Percentiles rank a stretch among this genome's conserved stretches.
Conservation (phyloP, 2,888 invertebrate genomes). For the Rhagonycha lutea region DNA sequence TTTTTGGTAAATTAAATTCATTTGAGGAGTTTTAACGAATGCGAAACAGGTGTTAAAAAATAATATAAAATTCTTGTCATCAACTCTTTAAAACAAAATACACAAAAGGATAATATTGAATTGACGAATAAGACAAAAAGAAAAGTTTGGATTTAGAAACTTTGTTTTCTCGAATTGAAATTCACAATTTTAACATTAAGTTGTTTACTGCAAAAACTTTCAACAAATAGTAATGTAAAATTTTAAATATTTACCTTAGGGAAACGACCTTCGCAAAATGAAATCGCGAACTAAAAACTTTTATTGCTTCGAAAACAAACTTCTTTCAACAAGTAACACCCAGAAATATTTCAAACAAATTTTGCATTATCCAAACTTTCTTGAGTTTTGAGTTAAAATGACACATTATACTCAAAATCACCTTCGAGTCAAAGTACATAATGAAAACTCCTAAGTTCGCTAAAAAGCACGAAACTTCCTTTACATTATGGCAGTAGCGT, state of each 20-base stretch:
- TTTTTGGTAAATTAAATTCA: no score
- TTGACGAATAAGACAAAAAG: background rate
- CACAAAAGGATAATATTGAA: no score
- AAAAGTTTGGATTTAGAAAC: background rate
- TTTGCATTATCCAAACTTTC: background rate
- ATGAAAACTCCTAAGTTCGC: background rate
- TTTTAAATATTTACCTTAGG: background rate
- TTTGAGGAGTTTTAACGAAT: no score
- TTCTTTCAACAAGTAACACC: background rate
- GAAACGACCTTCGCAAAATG: background rate
- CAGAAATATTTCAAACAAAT: background rate
- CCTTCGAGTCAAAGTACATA: background rate
- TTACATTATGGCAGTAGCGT: background rate
- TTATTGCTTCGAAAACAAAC: background rate
- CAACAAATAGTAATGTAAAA: background rate
- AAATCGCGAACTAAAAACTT: background rate
- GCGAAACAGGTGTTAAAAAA: no score
- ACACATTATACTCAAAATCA: background rate
- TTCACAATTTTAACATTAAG: background rate
- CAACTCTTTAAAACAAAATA: no score
- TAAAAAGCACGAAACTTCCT: background rate
- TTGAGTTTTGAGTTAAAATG: background rate
- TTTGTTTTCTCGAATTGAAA: background rate
- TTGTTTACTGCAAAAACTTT: background rate
- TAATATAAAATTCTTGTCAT: no score